These are phyloP conservation scores for Protobothrops flavoviridis DNA, from an alignment of 2,113 vertebrate genomes.

Conservation along the genomic window DNA sequence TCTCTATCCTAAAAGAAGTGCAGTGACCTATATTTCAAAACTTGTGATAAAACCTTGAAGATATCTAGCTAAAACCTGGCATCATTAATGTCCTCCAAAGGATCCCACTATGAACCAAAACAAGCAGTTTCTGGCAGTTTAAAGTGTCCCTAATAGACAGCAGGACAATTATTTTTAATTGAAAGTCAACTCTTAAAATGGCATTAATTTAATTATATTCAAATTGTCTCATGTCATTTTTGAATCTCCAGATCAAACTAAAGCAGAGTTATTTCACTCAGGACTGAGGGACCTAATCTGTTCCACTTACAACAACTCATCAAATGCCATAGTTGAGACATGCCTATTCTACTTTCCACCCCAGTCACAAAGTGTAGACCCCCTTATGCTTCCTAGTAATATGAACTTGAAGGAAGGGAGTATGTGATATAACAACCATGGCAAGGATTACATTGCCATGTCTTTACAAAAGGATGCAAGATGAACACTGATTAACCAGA, in stretches of 20 bases:
- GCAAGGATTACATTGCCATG: background rate
- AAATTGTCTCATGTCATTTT: background rate
- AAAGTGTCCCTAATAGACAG: background rate
- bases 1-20: background rate
- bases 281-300: background rate
- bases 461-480: background rate
- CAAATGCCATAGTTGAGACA: background rate
- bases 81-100: background rate
- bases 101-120: background rate
- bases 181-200: background rate
- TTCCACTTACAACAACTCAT: background rate
- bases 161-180: background rate
- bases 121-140: background rate
- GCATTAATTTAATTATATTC: background rate
- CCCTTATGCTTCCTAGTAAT: background rate
- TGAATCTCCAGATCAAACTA: background rate
- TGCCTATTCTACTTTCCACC: too few species aligned
- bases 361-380: background rate
- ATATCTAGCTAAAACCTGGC: background rate
- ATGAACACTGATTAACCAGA: background rate
- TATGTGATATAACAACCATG: background rate
- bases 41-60: background rate
- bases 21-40: background rate
- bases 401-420: background rate
- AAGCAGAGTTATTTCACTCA: background rate